A percentile compares a stretch with the other conserved stretches of the same genome.
Conservation (phyloP, 2,113 vertebrate species). For the Gavia stellata region DNA sequence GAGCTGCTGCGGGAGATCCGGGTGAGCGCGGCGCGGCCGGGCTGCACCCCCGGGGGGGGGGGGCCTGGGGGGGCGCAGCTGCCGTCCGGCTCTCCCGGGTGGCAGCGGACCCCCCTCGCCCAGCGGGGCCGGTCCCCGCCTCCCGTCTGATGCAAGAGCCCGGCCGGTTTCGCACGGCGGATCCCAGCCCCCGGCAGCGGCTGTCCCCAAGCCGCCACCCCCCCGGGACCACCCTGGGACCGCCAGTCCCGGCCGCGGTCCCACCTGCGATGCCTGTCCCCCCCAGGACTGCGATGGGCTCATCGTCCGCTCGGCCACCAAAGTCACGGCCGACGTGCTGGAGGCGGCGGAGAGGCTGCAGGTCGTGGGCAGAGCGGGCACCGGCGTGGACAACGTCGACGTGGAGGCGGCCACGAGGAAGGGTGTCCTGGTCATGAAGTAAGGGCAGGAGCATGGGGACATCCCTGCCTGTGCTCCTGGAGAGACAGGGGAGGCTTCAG, state of each 20-base stretch:
- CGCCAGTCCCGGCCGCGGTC: neutral
- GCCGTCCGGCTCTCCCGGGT: neutral
- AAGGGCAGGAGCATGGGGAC: conserved; percentile 12
- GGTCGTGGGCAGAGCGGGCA: conserved; percentile 93
- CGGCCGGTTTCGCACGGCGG: conserved; percentile 15
- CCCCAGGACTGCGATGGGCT: conserved; percentile 90
- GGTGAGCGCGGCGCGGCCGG: conserved; percentile 63
- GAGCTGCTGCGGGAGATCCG: conserved; percentile 86
- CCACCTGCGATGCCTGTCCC: neutral
- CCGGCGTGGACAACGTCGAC: conserved; percentile 95
- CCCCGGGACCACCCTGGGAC: neutral
- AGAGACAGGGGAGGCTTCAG: neutral
- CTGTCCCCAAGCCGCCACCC: neutral
- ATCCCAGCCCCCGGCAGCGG: neutral
- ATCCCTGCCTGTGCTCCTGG: neutral
- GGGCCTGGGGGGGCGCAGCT: neutral
- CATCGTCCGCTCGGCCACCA: conserved; percentile 92
- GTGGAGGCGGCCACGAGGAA: conserved; percentile 90
- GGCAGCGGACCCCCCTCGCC: neutral
- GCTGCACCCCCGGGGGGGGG: neutral
- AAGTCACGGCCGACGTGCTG: conserved; percentile 91
- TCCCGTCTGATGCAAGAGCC: conserved; percentile 87
- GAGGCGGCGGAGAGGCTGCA: conserved; percentile 80
- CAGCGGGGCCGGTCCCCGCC: neutral
- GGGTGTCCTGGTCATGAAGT: conserved; percentile 98